Evolutionary conservation across 2,113 vertebrate species (phyloP).

Genomic region (Dromaius novaehollandiae): DNA sequence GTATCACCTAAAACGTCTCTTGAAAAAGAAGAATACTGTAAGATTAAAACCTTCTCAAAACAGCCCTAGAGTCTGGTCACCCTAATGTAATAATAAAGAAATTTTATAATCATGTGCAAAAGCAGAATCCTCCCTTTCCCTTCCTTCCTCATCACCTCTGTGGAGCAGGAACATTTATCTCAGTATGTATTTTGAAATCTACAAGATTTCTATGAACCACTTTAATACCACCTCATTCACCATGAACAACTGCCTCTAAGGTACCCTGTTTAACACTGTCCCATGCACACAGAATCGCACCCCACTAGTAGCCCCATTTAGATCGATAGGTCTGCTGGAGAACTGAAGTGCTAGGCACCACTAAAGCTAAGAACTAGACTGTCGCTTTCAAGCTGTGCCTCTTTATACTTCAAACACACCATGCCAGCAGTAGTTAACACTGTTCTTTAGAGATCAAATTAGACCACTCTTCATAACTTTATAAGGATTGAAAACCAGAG

Average conservation of each 20-base stretch:
- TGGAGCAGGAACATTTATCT: neutral
- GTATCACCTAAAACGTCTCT: neutral
- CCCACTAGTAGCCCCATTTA: neutral
- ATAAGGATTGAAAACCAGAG: conserved; percentile 48
- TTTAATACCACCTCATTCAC: neutral
- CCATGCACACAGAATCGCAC: neutral
- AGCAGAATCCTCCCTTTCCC: neutral
- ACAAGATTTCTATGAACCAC: neutral
- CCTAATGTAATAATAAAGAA: neutral
- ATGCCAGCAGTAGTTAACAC: neutral
- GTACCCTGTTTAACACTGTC: neutral
- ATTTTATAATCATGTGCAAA: fast-evolving
- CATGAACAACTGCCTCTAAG: neutral
- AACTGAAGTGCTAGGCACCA: neutral
- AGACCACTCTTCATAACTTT: conserved; percentile 10
- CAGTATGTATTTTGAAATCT: neutral
- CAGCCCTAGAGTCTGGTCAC: neutral
- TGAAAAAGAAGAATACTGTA: neutral
- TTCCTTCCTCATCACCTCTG: neutral
- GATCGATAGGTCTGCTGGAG: neutral
- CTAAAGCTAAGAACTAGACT: neutral
- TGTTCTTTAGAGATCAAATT: neutral
- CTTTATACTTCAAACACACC: neutral
- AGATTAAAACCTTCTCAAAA: neutral
- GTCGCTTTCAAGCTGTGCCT: neutral